Evolutionary conservation across 2,797 vertebrate genomes (phyloP), one percentile per base, ranked within the genome.

Genomic region (Bothrops alternatus): DNA sequence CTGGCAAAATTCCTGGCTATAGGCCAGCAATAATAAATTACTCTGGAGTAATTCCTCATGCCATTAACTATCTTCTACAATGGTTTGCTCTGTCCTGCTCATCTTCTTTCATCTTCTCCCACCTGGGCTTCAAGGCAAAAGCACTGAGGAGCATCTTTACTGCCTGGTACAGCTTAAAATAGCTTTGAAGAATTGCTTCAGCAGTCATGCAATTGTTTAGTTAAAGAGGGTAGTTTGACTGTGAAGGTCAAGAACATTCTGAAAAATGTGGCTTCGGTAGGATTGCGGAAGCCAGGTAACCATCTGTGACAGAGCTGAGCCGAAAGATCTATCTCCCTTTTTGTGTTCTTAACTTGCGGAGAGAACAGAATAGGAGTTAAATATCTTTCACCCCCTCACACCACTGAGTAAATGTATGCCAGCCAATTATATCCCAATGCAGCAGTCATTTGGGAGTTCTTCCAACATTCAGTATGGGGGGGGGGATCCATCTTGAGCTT

Each of bases 141-240:
- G 56, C 69, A 82, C 4, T 3, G 26, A 91, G 47, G 50, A 65
- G 20, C 86, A 91, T 90, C 73, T 89, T 93, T 57, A 61, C 18
- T 88, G 86, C 69, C 32, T 87, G 88, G 87, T 14, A 58, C 58
- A 85, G 90, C 88, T 93, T 91, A 91, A 93, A 93, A 93, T 93
- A 93, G 69, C 69, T 91, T 32, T 88, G 90, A 91, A 88, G 87
- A 91, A 65, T 93, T 56, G 92, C 92, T 91, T 60, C 5, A 63
- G 57, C 69, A 89, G 69, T 89, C 86, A 91, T 85, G 90, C 69
- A n/a, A 37, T 89, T 86, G 69, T 87, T 32, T 91, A 50, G 28
- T 86, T 89, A 47, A 87, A 50, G 65, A 85, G 25, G n/a, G 32
- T 53, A 88, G 73, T 20, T 82, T 28, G 20, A 18, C 57, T 20